These are phyloP conservation scores for Harmothoe impar DNA, from an alignment of 2,888 invertebrate species.

Conservation along the genomic window DNA sequence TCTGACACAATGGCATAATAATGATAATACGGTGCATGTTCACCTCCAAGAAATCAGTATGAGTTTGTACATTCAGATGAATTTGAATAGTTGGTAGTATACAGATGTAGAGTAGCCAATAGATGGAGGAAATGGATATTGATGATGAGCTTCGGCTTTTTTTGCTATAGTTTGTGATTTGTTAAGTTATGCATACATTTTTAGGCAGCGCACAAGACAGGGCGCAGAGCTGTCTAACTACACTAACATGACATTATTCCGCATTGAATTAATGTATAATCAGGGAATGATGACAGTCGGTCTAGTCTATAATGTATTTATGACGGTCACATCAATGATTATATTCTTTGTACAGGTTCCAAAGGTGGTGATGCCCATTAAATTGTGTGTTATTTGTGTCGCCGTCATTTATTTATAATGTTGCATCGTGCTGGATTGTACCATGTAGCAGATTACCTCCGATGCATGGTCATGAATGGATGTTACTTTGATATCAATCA, in stretches of 20 bases:
- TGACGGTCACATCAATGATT: not conserved
- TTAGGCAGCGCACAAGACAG: conserved; percentile 51
- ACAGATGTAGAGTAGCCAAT: not conserved
- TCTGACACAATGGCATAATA: conserved; percentile 12
- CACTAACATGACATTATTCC: conserved; percentile 17
- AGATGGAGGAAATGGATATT: not conserved
- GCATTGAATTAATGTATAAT: not conserved
- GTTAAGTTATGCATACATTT: conserved; percentile 35
- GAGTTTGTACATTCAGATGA: conserved; percentile 37
- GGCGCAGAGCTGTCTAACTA: not conserved
- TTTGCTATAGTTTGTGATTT: conserved; percentile 34
- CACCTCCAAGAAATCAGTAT: not conserved
- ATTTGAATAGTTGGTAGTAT: conserved; percentile 2
- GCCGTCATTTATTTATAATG: conserved; percentile 26
- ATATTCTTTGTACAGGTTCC: not conserved
- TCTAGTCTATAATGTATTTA: conserved; percentile 23
- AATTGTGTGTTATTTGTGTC: conserved; percentile 31
- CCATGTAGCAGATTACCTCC: conserved; percentile 19
- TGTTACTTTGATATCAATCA: not conserved
- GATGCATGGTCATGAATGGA: not conserved
- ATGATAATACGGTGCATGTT: conserved; percentile 1
- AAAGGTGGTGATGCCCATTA: not conserved
- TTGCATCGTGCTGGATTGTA: not conserved
- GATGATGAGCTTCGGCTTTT: conserved; percentile 13
- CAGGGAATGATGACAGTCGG: conserved; percentile 24